These are phyloP conservation scores for Hoplostethus mediterraneus DNA, from an alignment of 2,797 vertebrate species.

Conservation along the genomic window DNA sequence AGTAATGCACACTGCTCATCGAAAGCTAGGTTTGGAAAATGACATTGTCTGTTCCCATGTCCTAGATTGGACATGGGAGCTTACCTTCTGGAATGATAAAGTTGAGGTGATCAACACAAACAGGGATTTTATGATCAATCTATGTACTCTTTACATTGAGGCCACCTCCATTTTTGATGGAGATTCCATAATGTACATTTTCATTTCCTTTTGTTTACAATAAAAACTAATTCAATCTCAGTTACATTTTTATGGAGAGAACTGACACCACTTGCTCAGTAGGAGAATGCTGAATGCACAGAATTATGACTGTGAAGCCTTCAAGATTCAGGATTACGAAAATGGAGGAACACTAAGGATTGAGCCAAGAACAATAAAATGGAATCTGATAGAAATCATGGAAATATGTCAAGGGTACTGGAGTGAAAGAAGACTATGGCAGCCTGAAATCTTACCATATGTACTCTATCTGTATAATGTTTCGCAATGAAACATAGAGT, in stretches of 20 bases:
- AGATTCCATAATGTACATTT: slow-evolving; percentile 5
- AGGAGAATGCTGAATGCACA: not conserved
- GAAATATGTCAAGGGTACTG: slow-evolving; percentile 44
- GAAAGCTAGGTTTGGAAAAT: slow-evolving; percentile 9
- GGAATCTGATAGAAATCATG: slow-evolving; percentile 61
- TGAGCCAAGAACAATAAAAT: slow-evolving; percentile 70
- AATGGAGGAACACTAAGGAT: slow-evolving; percentile 24
- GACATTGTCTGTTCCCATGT: slow-evolving; percentile 12
- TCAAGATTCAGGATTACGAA: slow-evolving; percentile 30
- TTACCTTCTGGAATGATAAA: slow-evolving; percentile 18
- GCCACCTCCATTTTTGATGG: not conserved
- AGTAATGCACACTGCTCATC: slow-evolving; percentile 15
- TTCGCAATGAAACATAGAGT: slow-evolving; percentile 35
- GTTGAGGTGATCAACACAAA: slow-evolving; percentile 11
- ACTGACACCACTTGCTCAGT: slow-evolving; percentile 26
- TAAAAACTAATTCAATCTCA: slow-evolving; percentile 24
- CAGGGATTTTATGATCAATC: slow-evolving; percentile 15
- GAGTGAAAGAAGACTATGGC: slow-evolving; percentile 28
- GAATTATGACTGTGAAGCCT: slow-evolving; percentile 27
- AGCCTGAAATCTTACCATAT: slow-evolving; percentile 61
- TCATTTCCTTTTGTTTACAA: slow-evolving; percentile 17
- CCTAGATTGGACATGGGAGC: slow-evolving; percentile 40
- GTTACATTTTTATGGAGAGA: slow-evolving; percentile 13
- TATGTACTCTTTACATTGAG: slow-evolving; percentile 12
- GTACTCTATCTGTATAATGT: slow-evolving; percentile 33